These are phyloP conservation scores for Chymomyza fuscimana DNA, from an alignment of 2,888 invertebrate genomes.

Conservation along the genomic window DNA sequence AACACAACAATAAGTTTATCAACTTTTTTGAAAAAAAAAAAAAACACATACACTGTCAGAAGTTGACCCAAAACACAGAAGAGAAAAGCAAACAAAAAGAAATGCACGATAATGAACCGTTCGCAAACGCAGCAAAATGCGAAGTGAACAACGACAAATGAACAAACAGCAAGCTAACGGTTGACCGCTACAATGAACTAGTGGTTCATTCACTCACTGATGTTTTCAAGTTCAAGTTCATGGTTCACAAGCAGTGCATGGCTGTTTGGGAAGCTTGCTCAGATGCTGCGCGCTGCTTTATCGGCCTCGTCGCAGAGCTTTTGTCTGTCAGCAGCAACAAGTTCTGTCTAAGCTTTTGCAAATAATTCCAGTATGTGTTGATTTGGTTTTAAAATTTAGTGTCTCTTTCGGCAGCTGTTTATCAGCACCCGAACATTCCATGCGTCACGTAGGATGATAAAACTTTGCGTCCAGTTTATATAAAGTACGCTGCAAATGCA, in stretches of 20 bases:
- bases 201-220: neutral
- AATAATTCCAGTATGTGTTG: neutral
- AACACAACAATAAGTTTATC: neutral
- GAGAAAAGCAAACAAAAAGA: neutral
- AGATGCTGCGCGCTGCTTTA: constrained; percentile 4
- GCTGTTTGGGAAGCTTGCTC: neutral
- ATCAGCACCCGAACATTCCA: neutral
- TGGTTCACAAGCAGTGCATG: neutral
- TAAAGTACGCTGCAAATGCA: neutral
- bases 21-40: neutral
- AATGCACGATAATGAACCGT: neutral
- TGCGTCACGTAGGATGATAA: neutral
- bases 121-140: constrained; percentile 1
- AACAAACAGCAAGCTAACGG: neutral
- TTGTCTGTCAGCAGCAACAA: neutral
- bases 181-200: neutral
- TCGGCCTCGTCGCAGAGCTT: neutral
- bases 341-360: neutral
- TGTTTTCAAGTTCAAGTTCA: constrained; percentile 3
- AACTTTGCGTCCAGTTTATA: neutral
- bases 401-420: neutral
- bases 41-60: neutral
- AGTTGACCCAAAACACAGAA: neutral
- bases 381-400: neutral
- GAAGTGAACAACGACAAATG: neutral